Evolutionary conservation across 2,888 invertebrate genomes (phyloP), one percentile per base, ranked within the genome.

Genomic region (Erannis defoliaria): DNA sequence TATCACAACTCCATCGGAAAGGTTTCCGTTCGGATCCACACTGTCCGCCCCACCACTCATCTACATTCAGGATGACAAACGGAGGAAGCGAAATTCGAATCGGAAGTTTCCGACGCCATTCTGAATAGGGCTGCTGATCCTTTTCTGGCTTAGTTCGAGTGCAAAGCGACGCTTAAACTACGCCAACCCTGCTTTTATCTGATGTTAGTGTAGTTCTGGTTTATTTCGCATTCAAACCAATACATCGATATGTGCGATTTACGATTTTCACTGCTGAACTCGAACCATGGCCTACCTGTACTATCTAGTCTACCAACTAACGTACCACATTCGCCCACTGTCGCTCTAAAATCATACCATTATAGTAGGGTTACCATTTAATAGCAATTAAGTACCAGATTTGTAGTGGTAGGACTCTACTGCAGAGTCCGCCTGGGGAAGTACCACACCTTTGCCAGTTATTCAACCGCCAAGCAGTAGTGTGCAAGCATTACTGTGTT

Each of bases 281-380:
- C 12, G 38, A 21, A 42, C 59, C 48, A 21, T 29, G 48, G 40
- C 31, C 31, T 46, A 19, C 18, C 46, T 46, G 12, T 31, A 19
- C 49, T 42, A 33, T 21, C 43, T 54, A 40, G n/a, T 14, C 43
- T 26, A 54, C 56, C 31, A 31, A 9, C 46, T n/a, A 40, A 38
- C 23, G 55, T 51, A 40, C 55, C 43, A 54, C 40, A 43, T 51
- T 62, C 70, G 66, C 71, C 71, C 70, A 70, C 71, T 16, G 26
- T 19, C 62, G 70, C 58, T 66, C 68, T 59, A 58, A 68, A 71
- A 70, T 50, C 70, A 68, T 70, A 62, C 51, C 60, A 70, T 71
- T 71, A 70, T 1, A 19, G 19, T 46, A 46, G 46, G 31, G 46
- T 31, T 9, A 46, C 33, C 46, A 46, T 46, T 18, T 45, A 6